Conservation (phyloP, 2,113 vertebrate genomes). For the Salvelinus alpinus region DNA sequence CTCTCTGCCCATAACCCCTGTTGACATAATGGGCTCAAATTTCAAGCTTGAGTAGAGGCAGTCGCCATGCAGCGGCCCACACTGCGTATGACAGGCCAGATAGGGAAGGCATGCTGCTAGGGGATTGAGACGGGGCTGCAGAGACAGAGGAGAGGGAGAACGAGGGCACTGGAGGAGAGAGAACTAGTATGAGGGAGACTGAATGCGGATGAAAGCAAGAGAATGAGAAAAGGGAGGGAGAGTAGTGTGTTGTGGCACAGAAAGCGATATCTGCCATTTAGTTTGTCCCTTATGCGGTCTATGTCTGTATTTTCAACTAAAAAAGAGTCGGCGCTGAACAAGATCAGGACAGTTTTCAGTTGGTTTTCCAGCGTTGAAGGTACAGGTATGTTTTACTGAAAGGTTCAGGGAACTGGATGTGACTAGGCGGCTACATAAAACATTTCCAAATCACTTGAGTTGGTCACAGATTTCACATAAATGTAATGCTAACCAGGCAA, state of each 20-base stretch:
- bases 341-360: conserved; percentile 10
- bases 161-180: background rate
- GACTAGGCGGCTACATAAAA: conserved; percentile 5
- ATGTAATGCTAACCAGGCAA: too few relatives aligned
- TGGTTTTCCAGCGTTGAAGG: conserved; percentile 16
- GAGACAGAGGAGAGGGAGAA: background rate
- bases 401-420: background rate
- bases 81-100: conserved; percentile 31
- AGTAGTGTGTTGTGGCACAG: conserved; percentile 56
- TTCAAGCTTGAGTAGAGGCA: conserved; percentile 68
- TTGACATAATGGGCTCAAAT: conserved; percentile 74
- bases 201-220: conserved; percentile 16
- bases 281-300: conserved; percentile 53
- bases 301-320: conserved; percentile 12
- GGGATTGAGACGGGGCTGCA: conserved; percentile 12
- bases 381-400: conserved; percentile 6
- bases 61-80: conserved; percentile 39
- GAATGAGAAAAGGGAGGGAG: conserved; percentile 26
- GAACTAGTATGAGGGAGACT: background rate
- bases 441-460: conserved; percentile 17
- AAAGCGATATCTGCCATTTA: conserved; percentile 48
- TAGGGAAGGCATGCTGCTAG: conserved; percentile 52
- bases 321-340: conserved; percentile 9
- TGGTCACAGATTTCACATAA: background rate
- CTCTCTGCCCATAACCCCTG: conserved; percentile 63